Conservation (phyloP, 2,113 vertebrate genomes). For the Proterorhinus semilunaris region DNA sequence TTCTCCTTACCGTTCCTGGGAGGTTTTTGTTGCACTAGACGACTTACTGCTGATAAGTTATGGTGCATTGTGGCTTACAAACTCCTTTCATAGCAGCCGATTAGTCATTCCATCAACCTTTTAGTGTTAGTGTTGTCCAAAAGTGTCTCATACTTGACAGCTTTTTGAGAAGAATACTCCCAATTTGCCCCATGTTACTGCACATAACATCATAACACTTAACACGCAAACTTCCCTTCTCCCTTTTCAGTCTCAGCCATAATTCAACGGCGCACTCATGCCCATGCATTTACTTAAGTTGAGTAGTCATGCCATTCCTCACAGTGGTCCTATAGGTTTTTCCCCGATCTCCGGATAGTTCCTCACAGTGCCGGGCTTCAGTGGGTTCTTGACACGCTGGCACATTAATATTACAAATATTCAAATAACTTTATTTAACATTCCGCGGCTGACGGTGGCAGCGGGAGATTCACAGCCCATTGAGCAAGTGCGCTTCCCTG, state of each 20-base stretch:
- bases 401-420: conserved; percentile 81
- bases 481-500: conserved; percentile 71
- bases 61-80: too few relatives aligned
- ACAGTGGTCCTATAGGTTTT: conserved; percentile 21
- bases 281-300: conserved; percentile 41
- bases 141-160: too few relatives aligned
- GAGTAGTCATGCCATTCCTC: conserved; percentile 21
- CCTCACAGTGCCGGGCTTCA: conserved; percentile 58
- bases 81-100: too few relatives aligned
- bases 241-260: not conserved
- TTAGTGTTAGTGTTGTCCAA: too few relatives aligned
- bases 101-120: too few relatives aligned
- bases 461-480: conserved; percentile 75
- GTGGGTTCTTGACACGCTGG: conserved; percentile 63
- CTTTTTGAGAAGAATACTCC: too few relatives aligned
- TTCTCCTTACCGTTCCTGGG: too few relatives aligned
- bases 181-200: too few relatives aligned
- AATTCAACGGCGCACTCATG: conserved; percentile 9
- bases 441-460: conserved; percentile 69
- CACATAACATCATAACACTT: not conserved
- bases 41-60: too few relatives aligned
- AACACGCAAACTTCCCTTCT: not conserved
- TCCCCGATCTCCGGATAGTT: conserved; percentile 53
- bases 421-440: conserved; percentile 83
- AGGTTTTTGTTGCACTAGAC: too few relatives aligned